Conservation (phyloP, 64 coral and sea anemone genomes). For the Dendrophyllia cribrosa region DNA sequence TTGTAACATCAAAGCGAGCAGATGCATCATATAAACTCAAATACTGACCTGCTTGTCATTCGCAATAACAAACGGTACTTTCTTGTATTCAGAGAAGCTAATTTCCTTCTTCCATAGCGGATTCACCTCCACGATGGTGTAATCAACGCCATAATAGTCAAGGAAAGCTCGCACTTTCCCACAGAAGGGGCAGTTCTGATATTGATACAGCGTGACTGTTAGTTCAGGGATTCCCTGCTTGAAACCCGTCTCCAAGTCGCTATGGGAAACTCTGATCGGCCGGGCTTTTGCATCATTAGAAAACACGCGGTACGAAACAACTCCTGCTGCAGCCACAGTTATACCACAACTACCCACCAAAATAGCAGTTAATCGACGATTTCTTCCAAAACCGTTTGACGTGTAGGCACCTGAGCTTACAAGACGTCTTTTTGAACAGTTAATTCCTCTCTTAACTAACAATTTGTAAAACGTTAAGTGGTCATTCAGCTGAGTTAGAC, state of each 20-base stretch:
- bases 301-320: conserved; percentile 1
- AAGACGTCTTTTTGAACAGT: neutral
- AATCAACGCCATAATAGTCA: conserved; percentile 92
- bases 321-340: neutral
- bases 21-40: neutral
- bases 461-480: neutral
- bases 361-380: conserved; percentile 11
- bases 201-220: conserved; percentile 91
- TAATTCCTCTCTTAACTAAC: neutral
- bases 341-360: conserved; percentile 12
- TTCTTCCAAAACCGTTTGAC: neutral
- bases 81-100: conserved; percentile 93
- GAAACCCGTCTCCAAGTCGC: neutral
- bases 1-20: too few relatives aligned
- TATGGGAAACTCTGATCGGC: neutral
- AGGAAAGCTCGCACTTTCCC: conserved; percentile 88
- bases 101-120: conserved; percentile 89
- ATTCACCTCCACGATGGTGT: conserved; percentile 92
- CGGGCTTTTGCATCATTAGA: conserved; percentile 10
- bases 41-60: conserved; percentile 78
- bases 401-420: neutral
- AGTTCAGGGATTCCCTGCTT: conserved; percentile 19
- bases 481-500: neutral
- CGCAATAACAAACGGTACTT: conserved; percentile 87
- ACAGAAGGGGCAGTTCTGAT: conserved; percentile 96